Evolutionary conservation across 2,888 invertebrate species (phyloP), one percentile per base, ranked within the genome.

Genomic region (Lochmaea capreae): DNA sequence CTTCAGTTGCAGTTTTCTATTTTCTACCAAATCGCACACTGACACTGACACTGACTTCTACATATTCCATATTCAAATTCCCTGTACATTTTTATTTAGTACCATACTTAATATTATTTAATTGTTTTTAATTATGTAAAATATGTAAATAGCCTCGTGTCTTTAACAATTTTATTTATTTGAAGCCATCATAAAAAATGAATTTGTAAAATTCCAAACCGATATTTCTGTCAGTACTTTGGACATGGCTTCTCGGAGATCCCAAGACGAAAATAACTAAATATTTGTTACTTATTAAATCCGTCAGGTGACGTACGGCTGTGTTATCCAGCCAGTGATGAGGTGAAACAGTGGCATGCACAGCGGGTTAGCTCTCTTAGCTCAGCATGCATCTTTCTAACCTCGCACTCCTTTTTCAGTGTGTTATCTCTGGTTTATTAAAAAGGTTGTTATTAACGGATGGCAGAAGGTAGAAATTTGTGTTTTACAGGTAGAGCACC

Each of bases 291-390:
- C 71, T 71, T 67, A 71, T 61, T 73, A 67, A 72, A 72, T 75
- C 57, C 62, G 66, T 73, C 43, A 62, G 70, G 63, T 73, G 70
- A 67, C 75, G 67, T 72, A 67, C 72, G 70, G 70, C 70, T 67
- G 74, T 74, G 66, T 71, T 74, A 67, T 65, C 59, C 59, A 33
- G 61, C 16, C 62, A 63, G 68, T 77, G 78, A 78, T 76, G 78
- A 76, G 76, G 76, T 74, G 63, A 73, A 73, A 76, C 75, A 70
- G 79, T 79, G 77, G 77, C 77, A 79, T 75, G 74, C 79, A 73
- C 79, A 76, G 77, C 79, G 73, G 76, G 79, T 18, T 10, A 26
- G 8, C 62, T 42, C 62, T 62, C 62, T 18, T 43, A 43, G 39
- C 62, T 12, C 62, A 63, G 42, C 43, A 42, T 39, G 75, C 61